Evolutionary conservation across 2,113 vertebrate species (phyloP), one percentile per base, ranked within the genome.

Genomic region (Hippocampus abdominalis): DNA sequence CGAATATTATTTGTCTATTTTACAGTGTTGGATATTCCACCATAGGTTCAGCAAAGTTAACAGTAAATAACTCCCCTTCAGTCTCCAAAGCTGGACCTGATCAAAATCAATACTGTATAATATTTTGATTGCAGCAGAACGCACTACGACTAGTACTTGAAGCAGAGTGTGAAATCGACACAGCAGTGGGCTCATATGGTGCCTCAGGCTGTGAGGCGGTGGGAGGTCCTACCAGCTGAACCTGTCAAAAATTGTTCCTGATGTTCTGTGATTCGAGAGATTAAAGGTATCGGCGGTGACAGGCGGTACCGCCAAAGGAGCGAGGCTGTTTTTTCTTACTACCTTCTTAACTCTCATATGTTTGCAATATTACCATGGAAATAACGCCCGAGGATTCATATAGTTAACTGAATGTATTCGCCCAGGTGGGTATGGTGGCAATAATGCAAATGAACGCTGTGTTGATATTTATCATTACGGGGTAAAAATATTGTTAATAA

Each of bases 201-300:
- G 77, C 68, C 59, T 36, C 60, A 44, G n/a, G 39, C 49, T 68
- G 62, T 0, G 65, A 16, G 49, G 40, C 53, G 59, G 36, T 36
- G 64, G 64, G 61, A 42, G 63, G 39, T 71, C 25, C 42, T 16
- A 54, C 7, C 46, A 64, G 12, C 44, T 57, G 61, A 51, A 62
- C 62, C 72, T 82, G 74, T 83, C 82, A 77, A 68, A 72, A 76
- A 66, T 15, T 27, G n/a, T 64, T 75, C 64, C 53, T 77, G 82
- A 81, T 82, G 63, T 73, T 78, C 48, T 27, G 42, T 75, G 76
- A 85, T 85, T 74, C 76, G 66, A 61, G 46, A 69, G 73, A 78
- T 84, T 74, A 79, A 79, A 85, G 74, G 54, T 75, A 46, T 72
- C 71, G 53, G 63, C 71, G 65, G 66, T 72, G 81, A 78, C 73